Base-by-base conservation (phyloP, 2,113 vertebrate species). In the Phalacrocorax brasilianus region DNA sequence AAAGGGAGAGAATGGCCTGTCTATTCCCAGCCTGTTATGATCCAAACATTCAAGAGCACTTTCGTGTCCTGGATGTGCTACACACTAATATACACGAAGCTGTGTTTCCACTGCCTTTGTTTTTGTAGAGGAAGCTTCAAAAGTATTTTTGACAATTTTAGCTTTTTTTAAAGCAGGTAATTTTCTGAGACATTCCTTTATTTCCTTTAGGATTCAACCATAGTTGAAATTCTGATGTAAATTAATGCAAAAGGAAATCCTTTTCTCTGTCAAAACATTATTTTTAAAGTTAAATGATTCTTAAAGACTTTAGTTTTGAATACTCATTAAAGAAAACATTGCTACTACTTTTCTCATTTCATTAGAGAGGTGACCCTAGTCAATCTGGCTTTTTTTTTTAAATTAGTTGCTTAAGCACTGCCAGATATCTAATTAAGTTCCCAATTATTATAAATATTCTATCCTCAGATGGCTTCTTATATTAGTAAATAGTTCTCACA, bases 371-470 rank as follows among this genome's bases (percentile, higher is more conserved):
- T 94, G 79, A 96, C 75, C 45, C 55, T 70, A 65, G 67, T 62
- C 90, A 88, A 76, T 90, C 73, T 94, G 58, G 12, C 47, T 77
- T 90, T 88, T 66, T 67, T 50, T 32, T 55, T 76, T 61, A 33
- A 55, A 81, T 86, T 76, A 86, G 61, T 89, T 92, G 65, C 76
- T 89, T 95, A 92, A 95, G 38, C 76, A 77, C 61, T 95, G 80
- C 76, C 86, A 95, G 89, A 47, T 92, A 95, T 59, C 91, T 95
- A 95, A 96, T 95, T 97, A 95, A 93, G 59, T 71, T 79, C 42
- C 50, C 63, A 95, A 80, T 96, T 92, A 96, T 95, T 97, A 91
- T 77, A 89, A 95, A 93, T 95, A 95, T 87, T 92, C 91, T 97
- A 78, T 91, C 81, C 86, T 95, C 86, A 63, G 52, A 92, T 95